phyloP scores from a whole-genome alignment of 2,888 invertebrate genomes.

The Neria commutata region DNA sequence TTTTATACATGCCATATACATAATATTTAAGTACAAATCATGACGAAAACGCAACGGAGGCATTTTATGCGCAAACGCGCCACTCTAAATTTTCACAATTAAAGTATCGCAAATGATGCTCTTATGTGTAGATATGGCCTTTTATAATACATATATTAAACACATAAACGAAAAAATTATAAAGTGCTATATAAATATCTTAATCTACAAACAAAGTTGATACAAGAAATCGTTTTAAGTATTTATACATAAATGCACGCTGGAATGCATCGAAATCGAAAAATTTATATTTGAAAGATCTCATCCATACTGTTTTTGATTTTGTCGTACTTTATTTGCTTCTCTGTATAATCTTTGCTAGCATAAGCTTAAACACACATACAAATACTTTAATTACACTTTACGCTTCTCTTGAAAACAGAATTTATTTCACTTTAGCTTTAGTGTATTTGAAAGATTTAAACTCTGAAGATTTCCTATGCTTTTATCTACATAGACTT shows the following conservation, averaged over 20 bases:
- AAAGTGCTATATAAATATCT: not conserved
- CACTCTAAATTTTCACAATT: too few species aligned
- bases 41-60: conserved; percentile 36
- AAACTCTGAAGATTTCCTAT: too few species aligned
- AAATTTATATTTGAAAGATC: conserved; percentile 20
- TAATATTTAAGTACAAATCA: conserved; percentile 5
- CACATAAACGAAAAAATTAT: conserved; percentile 3
- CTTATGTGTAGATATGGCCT: not conserved
- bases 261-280: conserved; percentile 42
- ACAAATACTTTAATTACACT: too few species aligned
- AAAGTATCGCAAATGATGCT: too few species aligned
- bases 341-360: conserved; percentile 37
- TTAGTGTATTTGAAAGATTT: too few species aligned
- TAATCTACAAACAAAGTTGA: not conserved
- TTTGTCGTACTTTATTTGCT: conserved; percentile 8
- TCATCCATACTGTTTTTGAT: conserved; percentile 11
- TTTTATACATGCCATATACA: conserved; percentile 18
- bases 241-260: conserved; percentile 39
- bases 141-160: not conserved
- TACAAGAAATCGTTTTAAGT: not conserved
- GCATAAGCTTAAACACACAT: conserved; percentile 28
- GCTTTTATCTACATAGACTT: too few species aligned
- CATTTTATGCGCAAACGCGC: conserved; percentile 32
- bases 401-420: too few species aligned
- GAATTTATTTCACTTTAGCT: too few species aligned